These are phyloP conservation scores for Hoplostethus atlanticus DNA, from an alignment of 2,797 vertebrate species.

Conservation along the genomic window DNA sequence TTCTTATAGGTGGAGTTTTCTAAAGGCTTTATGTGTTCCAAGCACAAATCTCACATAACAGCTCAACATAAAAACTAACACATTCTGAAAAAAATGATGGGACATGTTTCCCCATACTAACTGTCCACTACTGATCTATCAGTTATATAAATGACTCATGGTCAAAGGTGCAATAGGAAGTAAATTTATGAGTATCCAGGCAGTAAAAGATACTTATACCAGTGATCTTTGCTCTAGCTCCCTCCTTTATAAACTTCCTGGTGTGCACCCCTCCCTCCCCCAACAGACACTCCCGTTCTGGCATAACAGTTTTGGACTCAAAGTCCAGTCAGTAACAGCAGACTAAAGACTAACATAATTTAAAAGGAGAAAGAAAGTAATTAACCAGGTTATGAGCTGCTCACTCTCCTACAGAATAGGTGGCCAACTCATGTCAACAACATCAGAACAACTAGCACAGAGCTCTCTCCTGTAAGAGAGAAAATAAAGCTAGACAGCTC, in stretches of 20 bases:
- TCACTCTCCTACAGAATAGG: slow-evolving; percentile 53
- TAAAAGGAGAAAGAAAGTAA: slow-evolving; percentile 43
- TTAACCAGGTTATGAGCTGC: slow-evolving; percentile 53
- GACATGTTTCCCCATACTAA: slow-evolving; percentile 13
- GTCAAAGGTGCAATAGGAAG: slow-evolving; percentile 43
- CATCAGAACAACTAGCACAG: slow-evolving; percentile 43
- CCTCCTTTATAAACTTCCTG: slow-evolving; percentile 21
- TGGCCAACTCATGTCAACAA: slow-evolving; percentile 59
- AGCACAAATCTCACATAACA: slow-evolving; percentile 17
- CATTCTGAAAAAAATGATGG: slow-evolving; percentile 4
- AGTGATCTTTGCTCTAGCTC: slow-evolving; percentile 47
- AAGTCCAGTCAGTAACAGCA: slow-evolving; percentile 55
- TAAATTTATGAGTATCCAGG: slow-evolving; percentile 39
- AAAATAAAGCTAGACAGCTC: slow-evolving; percentile 47
- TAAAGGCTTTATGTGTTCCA: slow-evolving; percentile 3
- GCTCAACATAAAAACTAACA: slow-evolving; percentile 18
- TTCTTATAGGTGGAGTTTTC: slow-evolving; percentile 39
- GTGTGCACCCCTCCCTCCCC: not conserved
- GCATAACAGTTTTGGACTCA: slow-evolving; percentile 38
- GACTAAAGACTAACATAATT: slow-evolving; percentile 16
- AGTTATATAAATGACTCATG: not conserved
- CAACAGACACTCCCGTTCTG: slow-evolving; percentile 41
- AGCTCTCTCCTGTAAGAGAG: slow-evolving; percentile 14
- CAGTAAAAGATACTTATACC: slow-evolving; percentile 45
- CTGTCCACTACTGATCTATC: too few relatives aligned